Base-by-base conservation (phyloP, 1,140 invertebrate species). In the Lepeophtheirus salmonis region DNA sequence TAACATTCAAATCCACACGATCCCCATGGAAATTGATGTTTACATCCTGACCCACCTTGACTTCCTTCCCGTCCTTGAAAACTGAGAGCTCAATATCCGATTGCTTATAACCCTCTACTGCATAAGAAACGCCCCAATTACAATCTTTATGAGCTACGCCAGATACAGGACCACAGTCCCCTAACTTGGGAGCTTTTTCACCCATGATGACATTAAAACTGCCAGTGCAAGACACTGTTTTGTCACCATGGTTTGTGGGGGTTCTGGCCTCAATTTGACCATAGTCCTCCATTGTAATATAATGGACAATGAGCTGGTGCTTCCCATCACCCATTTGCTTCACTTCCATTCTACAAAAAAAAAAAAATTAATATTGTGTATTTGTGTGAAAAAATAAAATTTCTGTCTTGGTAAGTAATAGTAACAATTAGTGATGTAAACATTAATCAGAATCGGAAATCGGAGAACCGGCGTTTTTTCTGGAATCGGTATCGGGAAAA, bases 321-420 rank as follows among this genome's bases (percentile, higher is more conserved):
- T 89, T 87, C 41, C 88, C 89, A 67, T 86, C 86, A 50, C 87
- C 88, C 50, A 90, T 71, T 72, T 89, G 89, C 67, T 90, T 89
- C 18, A 91, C 82, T 73, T 89, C 84, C 62, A 89, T 73, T 68
- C 83, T 81, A 58, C 49, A 68, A 67, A 30, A 41, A 65, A 64
- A 61, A 41, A 17, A 20, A 12, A n/a, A n/a, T n/a, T n/a, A n/a
- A n/a, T n/a, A n/a, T n/a, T n/a, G n/a, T n/a, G n/a, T n/a, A n/a
- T n/a, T n/a, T n/a, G n/a, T n/a, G n/a, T n/a, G n/a, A n/a, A n/a
- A n/a, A n/a, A n/a, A n/a, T n/a, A n/a, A n/a, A n/a, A n/a, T n/a
- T n/a, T n/a, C n/a, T n/a, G n/a, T n/a, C n/a, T n/a, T n/a, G n/a
- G n/a, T n/a, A n/a, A n/a, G n/a, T n/a, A n/a, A n/a, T n/a, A n/a